A percentile compares a stretch with the other conserved stretches of the same genome.
Conservation (phyloP, 2,888 invertebrate species). For the Cotesia congregata region DNA sequence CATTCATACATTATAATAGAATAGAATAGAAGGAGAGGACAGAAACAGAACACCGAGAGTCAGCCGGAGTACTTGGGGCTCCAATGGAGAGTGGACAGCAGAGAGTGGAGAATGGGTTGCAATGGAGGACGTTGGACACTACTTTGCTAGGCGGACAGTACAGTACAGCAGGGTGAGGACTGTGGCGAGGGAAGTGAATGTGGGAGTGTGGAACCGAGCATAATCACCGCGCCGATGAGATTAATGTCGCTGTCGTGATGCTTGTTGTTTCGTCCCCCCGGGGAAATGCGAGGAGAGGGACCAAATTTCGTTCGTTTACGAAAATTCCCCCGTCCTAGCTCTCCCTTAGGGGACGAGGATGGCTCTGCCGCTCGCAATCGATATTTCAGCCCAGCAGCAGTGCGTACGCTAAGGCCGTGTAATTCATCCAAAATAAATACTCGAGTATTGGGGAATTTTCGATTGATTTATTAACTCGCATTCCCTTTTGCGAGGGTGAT, state of each 20-base stretch:
- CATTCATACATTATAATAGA: no score
- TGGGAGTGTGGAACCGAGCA: conserved; percentile 52
- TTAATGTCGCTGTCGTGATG: conserved; percentile 57
- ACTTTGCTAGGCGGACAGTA: conserved; percentile 17
- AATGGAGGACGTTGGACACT: not conserved
- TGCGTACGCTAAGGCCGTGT: not conserved
- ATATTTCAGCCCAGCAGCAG: conserved; percentile 13
- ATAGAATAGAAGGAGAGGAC: no score
- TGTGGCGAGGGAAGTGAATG: conserved; percentile 32
- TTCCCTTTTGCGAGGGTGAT: no score
- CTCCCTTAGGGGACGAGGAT: not conserved
- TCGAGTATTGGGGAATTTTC: not conserved
- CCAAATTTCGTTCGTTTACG: conserved; percentile 48
- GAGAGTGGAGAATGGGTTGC: not conserved
- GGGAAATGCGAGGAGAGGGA: conserved; percentile 38
- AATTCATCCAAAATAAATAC: not conserved
- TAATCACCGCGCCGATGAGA: conserved; percentile 64
- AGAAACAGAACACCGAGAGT: no score
- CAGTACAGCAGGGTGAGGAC: conserved; percentile 21
- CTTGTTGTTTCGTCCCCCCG: conserved; percentile 46
- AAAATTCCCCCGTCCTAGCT: conserved; percentile 42
- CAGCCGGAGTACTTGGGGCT: not conserved
- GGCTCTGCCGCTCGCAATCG: conserved; percentile 7
- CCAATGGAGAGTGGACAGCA: not conserved
- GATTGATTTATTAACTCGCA: not conserved